Evolutionary conservation across 1,140 invertebrate species (phyloP).

Genomic region (Amyelois transitella): DNA sequence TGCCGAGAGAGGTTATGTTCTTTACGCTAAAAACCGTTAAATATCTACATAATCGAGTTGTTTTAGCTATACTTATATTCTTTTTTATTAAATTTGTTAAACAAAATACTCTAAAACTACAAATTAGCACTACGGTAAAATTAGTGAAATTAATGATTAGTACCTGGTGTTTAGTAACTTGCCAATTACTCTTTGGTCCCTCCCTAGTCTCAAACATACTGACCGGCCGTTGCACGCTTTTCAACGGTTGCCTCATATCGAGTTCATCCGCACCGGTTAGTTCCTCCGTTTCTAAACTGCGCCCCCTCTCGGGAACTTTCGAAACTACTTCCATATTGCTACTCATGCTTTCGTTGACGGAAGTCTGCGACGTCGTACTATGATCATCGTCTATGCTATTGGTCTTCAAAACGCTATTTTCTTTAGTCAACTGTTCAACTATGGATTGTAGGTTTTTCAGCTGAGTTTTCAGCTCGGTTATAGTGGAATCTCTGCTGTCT

Average conservation of each 20-base stretch:
- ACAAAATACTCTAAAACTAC: slow-evolving; percentile 1
- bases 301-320: slow-evolving; percentile 40
- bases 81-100: no score
- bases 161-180: slow-evolving; percentile 80
- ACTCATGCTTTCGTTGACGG: slow-evolving; percentile 42
- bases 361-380: slow-evolving; percentile 47
- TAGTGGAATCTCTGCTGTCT: slow-evolving; percentile 63
- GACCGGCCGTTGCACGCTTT: slow-evolving; percentile 80
- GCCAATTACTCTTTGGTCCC: slow-evolving; percentile 80
- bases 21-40: no score
- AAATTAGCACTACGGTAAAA: slow-evolving; percentile 16
- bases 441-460: slow-evolving; percentile 76
- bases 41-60: no score
- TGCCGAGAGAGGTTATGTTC: no score
- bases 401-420: slow-evolving; percentile 81
- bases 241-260: slow-evolving; percentile 31
- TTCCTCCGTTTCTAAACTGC: slow-evolving; percentile 56
- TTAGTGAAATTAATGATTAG: slow-evolving; percentile 66
- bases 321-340: slow-evolving; percentile 41
- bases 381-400: slow-evolving; percentile 55
- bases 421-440: slow-evolving; percentile 79
- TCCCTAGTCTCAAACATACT: slow-evolving; percentile 91
- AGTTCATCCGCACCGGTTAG: slow-evolving; percentile 27
- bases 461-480: slow-evolving; percentile 78
- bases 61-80: no score